Evolutionary conservation across 1,140 invertebrate species (phyloP), one percentile per base, ranked within the genome.

Genomic region (Mactra quadrangularis): DNA sequence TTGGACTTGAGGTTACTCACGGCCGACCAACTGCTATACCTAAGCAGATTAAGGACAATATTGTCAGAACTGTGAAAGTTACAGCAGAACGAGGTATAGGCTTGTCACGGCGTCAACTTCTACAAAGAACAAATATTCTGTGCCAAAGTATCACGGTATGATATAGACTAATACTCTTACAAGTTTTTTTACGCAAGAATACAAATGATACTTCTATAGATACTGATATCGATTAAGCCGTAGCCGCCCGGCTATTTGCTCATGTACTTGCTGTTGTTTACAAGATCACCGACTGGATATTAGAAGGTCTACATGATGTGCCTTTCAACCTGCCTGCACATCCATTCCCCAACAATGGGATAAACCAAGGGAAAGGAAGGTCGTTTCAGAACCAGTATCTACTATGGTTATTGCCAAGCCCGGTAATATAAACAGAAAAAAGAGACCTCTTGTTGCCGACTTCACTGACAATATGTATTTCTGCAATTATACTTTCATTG

Each of bases 51-150:
- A 55, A 82, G 31, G n/a, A 47, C 25, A 74, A 35, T 13, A 64
- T 74, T 52, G 68, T 74, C 1, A n/a, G 35, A 4, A 38, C 11
- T 19, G 70, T 82, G 31, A 60, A 62, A 45, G 50, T 50, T 3
- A 57, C 78, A 3, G 59, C 68, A 50, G 64, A 52, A 13, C 4
- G 35, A 15, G 78, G 66, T 1, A 60, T 82, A 9, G 78, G 78
- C 1, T 19, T 72, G 22, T 60, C n/a, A 0, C 3, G 68, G 33
- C 45, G 11, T 1, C 53, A 62, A 19, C 3, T 82, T 3, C 13
- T 82, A n/a, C 3, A 22, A 3, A 9, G 79, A 27, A 82, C 79
- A 0, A 53, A 17, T 27, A 27, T 75, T 19, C 25, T 82, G 0
- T 66, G 70, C 41, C 31, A 55, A 55, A 15, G 33, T 0, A 29